Evolutionary conservation across 92 coral and sea anemone species (phyloP), one percentile per base, ranked within the genome.

Genomic region (Umimayanthus kanabou): DNA sequence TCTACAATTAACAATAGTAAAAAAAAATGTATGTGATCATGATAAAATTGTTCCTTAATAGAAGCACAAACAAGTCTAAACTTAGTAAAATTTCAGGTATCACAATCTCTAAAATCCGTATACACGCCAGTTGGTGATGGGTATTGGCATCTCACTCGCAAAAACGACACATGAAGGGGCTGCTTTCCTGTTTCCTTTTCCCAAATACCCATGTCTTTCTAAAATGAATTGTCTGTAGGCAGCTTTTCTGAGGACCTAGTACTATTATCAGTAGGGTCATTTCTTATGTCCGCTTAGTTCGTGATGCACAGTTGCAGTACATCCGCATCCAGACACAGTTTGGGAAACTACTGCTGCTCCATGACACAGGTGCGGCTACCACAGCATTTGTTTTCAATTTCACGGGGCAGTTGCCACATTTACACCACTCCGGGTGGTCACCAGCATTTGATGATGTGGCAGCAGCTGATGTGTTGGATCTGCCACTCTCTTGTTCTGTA

Each of bases 301-400:
- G 78, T 79, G 7, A 82, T 30, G 39, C 92, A 79, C 20, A 90
- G 92, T 78, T 85, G 80, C n/a, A 90, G 82, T 13, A 79, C 80
- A 39, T 86, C 92, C 9, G 88, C 79, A 79, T 90, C 89, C 23
- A 90, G 69, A 49, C 92, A 89, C 61, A 91, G 47, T 40, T 91
- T 91, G 5, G 45, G 0, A 11, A 91, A 91, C 18, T 77, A 89
- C n/a, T 85, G n/a, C 28, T 50, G 53, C 3, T 37, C 58, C 23
- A 92, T 91, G 25, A 76, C 74, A 71, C 94, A 87, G 10, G 82
- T 92, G 33, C 75, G 55, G 20, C 70, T n/a, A 3, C 82, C 73
- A 69, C 90, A 80, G 49, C 86, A 88, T 42, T 88, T 88, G 55
- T 88, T 88, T 61, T 80, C 80, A 33, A 80, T 58, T 37, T 65